Conservation (phyloP, 2,797 vertebrate genomes). For the Ptychadena robeensis region DNA sequence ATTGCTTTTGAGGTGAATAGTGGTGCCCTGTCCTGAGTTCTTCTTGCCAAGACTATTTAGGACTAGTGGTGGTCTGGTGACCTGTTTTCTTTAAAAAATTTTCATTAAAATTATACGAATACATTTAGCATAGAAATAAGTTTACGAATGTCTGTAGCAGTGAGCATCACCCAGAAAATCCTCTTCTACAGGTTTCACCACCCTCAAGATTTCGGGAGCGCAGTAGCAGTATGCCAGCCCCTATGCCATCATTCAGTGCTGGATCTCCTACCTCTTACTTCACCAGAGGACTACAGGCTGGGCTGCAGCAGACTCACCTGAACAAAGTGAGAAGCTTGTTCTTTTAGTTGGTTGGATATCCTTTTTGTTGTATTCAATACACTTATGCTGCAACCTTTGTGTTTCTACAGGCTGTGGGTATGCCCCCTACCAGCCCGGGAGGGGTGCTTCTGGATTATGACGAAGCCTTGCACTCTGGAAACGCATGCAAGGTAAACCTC, state of each 20-base stretch:
- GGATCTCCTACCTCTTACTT: constrained; percentile 82
- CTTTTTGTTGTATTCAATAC: not conserved
- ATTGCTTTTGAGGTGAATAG: too few relatives aligned
- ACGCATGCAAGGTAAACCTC: constrained; percentile 76
- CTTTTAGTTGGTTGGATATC: not conserved
- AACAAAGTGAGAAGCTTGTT: constrained; percentile 78
- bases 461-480: constrained; percentile 76
- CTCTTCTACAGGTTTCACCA: constrained; percentile 63
- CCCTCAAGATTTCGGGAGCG: constrained; percentile 73
- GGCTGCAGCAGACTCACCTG: constrained; percentile 77
- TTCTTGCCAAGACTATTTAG: too few relatives aligned
- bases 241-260: constrained; percentile 74
- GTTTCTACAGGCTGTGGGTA: constrained; percentile 79
- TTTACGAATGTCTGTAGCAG: not conserved
- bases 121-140: too few relatives aligned
- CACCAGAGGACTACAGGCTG: constrained; percentile 75
- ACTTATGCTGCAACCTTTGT: too few relatives aligned
- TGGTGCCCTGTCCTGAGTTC: too few relatives aligned
- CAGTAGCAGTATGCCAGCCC: constrained; percentile 65
- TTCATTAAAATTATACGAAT: too few relatives aligned
- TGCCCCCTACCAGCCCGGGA: constrained; percentile 79
- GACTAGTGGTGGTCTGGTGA: too few relatives aligned
- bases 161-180: not conserved
- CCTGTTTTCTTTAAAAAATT: too few relatives aligned
- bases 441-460: constrained; percentile 71